A percentile compares a stretch with the other conserved stretches of the same genome.
These are phyloP conservation scores for Eristalis arbustorum DNA, from an alignment of 2,888 invertebrate species.

Conservation along the genomic window DNA sequence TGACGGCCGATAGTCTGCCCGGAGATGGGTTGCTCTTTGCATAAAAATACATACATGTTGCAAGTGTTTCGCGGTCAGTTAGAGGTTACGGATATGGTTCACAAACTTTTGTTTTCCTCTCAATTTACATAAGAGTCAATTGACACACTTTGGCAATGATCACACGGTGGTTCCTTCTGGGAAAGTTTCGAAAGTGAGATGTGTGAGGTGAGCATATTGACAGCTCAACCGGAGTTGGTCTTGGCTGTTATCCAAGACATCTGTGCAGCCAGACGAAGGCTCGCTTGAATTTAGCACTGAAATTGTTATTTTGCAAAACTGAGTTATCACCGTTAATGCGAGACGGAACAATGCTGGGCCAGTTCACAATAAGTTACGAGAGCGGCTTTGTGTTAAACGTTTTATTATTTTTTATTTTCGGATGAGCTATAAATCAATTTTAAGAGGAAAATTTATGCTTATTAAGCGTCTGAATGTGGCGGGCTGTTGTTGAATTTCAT, in stretches of 20 bases:
- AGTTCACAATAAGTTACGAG: conserved; percentile 30
- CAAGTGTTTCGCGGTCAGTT: background rate
- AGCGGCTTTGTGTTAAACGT: background rate
- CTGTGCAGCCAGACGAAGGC: background rate
- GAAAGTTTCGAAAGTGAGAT: background rate
- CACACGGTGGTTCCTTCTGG: background rate
- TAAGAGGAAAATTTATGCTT: background rate
- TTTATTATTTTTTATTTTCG: background rate
- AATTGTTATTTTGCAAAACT: conserved; percentile 4
- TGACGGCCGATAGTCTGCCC: background rate
- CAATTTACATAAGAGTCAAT: background rate
- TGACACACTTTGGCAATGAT: background rate
- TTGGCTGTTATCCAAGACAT: background rate
- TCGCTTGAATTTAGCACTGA: background rate
- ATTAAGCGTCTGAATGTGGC: background rate
- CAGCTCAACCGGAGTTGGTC: background rate
- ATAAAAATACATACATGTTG: background rate
- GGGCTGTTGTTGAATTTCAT: background rate
- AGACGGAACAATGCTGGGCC: conserved; percentile 23
- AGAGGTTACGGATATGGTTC: background rate
- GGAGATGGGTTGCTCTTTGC: background rate
- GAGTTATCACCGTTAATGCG: conserved; percentile 2
- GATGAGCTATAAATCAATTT: conserved; percentile 14
- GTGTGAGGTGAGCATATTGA: background rate
- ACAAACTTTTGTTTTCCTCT: background rate